Evolutionary conservation across 2,888 invertebrate genomes (phyloP).

Genomic region (Meganola albula): DNA sequence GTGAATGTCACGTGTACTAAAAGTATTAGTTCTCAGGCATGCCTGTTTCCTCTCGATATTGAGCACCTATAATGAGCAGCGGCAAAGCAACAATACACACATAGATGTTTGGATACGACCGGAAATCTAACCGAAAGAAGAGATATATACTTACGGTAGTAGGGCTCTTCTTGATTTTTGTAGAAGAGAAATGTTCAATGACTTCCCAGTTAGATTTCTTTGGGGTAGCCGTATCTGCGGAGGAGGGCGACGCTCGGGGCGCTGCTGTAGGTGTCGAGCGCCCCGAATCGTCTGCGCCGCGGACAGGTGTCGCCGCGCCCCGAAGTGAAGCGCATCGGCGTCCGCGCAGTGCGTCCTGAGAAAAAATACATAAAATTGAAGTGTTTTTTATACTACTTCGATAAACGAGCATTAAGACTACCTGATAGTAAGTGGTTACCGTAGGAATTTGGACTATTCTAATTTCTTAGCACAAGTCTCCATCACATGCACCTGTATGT

Average conservation of each 20-base stretch:
- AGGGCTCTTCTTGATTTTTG: slow-evolving; percentile 76
- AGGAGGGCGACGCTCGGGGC: slow-evolving; percentile 70
- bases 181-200: slow-evolving; percentile 89
- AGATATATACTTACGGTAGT: slow-evolving; percentile 50
- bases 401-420: too few species aligned
- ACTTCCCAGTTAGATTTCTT: slow-evolving; percentile 95
- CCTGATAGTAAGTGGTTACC: too few species aligned
- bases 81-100: not conserved
- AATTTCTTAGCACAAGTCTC: too few species aligned
- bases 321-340: slow-evolving; percentile 78
- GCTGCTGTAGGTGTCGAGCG: slow-evolving; percentile 61
- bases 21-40: too few species aligned
- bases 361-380: too few species aligned
- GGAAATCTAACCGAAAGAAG: too few species aligned
- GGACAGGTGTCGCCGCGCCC: slow-evolving; percentile 55
- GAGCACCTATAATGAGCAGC: too few species aligned
- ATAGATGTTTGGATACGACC: too few species aligned
- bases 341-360: slow-evolving; percentile 80
- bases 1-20: too few species aligned
- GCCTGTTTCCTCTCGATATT: too few species aligned
- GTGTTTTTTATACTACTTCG: too few species aligned
- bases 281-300: slow-evolving; percentile 55
- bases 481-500: not conserved
- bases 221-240: slow-evolving; percentile 75
- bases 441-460: too few species aligned